phyloP scores from a whole-genome alignment of 2,888 invertebrate species.

The Himalopsyche kuldschensis region DNA sequence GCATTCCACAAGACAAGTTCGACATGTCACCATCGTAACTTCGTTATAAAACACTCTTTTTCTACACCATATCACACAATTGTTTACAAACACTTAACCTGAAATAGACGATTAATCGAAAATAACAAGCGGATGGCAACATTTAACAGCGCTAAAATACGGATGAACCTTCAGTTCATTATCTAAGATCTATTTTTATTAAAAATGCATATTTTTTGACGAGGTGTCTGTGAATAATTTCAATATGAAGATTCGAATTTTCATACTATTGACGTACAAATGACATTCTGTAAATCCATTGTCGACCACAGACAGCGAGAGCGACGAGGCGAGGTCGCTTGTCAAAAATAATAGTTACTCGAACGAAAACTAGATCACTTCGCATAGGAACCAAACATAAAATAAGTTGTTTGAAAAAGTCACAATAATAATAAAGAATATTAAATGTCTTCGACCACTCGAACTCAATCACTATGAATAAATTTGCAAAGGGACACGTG shows the following conservation, averaged over 20 bases:
- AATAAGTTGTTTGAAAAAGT: no score
- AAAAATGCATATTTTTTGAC: no score
- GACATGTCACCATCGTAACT: not conserved
- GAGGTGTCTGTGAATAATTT: no score
- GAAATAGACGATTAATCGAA: not conserved
- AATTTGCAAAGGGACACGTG: no score
- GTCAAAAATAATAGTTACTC: not conserved
- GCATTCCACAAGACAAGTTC: not conserved
- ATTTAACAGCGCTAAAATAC: not conserved
- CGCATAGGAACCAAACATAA: no score
- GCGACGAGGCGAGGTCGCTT: not conserved
- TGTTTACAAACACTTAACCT: not conserved
- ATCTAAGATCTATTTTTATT: no score
- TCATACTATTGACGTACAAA: not conserved
- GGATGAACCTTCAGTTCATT: no score
- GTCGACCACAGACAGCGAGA: not conserved
- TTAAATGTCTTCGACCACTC: no score
- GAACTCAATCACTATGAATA: no score
- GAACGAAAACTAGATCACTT: not conserved
- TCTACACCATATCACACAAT: not conserved
- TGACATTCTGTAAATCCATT: not conserved
- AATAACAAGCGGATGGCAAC: not conserved
- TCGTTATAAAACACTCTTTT: not conserved
- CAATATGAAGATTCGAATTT: not conserved
- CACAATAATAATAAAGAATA: no score